Evolutionary conservation across 2,113 vertebrate genomes (phyloP), one percentile per base, ranked within the genome.

Genomic region (Euleptes europaea): DNA sequence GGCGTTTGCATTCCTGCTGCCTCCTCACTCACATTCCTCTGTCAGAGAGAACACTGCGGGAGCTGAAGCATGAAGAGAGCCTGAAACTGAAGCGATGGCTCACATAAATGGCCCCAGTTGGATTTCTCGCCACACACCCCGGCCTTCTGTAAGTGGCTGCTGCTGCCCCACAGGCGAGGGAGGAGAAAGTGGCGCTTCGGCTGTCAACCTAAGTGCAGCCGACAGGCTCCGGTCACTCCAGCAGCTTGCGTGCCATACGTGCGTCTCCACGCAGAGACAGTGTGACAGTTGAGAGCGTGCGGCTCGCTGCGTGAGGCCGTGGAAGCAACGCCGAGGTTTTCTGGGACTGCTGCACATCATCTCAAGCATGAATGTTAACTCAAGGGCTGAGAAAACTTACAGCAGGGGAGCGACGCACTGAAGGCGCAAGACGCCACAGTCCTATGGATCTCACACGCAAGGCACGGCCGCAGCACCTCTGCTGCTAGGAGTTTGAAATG

Each of bases 321-420:
- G 65, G 67, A 83, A 87, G 80, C 66, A 40, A 10, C 70, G 65
- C 65, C 28, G 54, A 66, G 44, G 35, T 79, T 79, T 63, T 42
- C 51, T 26, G 31, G 54, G 57, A 78, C 67, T 78, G 86, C 26
- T 78, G 47, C 74, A 54, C 47, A 67, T 74, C 69, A 73, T n/a
- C 69, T 87, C 76, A 84, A 78, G 35, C 69, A 80, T 74, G 86
- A 84, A 87, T 78, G 76, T 67, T 57, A 84, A 71, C 54, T 72
- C 51, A 85, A 85, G 54, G 77, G 33, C 77, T 80, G n/a, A 4
- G 70, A 73, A 85, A 85, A 60, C 70, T 31, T 72, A n/a, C 72
- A 80, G 42, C 54, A 47, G 31, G 38, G 44, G 54, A 44, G 40
- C 51, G 9, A 33, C 40, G 17, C 19, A 31, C 75, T 73, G 33